Evolutionary conservation across 2,113 vertebrate species (phyloP).

Genomic region (Fukomys damarensis): DNA sequence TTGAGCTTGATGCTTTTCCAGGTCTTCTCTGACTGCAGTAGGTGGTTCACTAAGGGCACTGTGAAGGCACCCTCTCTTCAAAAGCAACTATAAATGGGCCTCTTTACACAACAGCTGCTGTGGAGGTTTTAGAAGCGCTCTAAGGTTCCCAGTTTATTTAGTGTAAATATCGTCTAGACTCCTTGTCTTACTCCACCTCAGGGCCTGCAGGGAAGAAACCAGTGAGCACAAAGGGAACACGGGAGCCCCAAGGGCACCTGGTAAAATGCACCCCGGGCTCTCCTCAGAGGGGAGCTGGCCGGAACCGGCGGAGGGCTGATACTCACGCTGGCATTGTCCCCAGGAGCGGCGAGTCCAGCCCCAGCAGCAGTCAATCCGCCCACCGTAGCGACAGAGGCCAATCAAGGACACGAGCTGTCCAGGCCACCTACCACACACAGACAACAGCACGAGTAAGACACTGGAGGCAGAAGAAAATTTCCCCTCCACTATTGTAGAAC

Average conservation of each 20-base stretch:
- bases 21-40: not conserved
- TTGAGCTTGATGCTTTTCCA: not conserved
- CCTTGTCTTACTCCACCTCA: slow-evolving; percentile 63
- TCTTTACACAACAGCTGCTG: not conserved
- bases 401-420: slow-evolving; percentile 91
- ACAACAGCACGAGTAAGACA: slow-evolving; percentile 18
- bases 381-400: slow-evolving; percentile 95
- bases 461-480: not conserved
- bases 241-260: not conserved
- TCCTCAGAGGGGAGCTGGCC: no score
- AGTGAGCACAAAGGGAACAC: not conserved
- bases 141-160: slow-evolving; percentile 58
- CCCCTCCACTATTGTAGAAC: no score
- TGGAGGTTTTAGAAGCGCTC: not conserved
- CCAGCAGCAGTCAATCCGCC: slow-evolving; percentile 98
- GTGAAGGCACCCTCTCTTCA: not conserved
- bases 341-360: slow-evolving; percentile 95
- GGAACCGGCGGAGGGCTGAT: slow-evolving; percentile 82
- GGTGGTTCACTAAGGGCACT: slow-evolving; percentile 39
- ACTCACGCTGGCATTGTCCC: slow-evolving; percentile 99
- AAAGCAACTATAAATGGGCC: slow-evolving; percentile 23
- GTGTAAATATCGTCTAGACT: slow-evolving; percentile 80
- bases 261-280: not conserved
- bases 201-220: slow-evolving; percentile 46
- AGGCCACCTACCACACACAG: slow-evolving; percentile 92